Evolutionary conservation across 2,113 vertebrate genomes (phyloP), one percentile per base, ranked within the genome.

Genomic region (Varanus salvator): DNA sequence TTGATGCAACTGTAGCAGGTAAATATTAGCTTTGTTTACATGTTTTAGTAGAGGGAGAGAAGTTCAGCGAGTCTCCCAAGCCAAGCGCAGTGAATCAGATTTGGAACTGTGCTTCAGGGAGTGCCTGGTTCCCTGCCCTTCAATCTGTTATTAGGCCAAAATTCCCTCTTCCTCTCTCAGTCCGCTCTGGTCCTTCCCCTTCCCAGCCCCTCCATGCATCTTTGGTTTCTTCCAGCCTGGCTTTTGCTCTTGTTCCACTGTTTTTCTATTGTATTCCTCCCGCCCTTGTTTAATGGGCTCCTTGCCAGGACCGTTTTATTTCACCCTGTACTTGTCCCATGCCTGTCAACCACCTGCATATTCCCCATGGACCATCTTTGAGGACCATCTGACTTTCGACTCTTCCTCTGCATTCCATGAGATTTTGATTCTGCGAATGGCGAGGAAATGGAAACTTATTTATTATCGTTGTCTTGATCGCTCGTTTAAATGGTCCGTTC

Each of bases 1-100:
- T 94, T 93, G 92, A 94, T 95, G 92, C 86, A 80, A 91, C 75
- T 89, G 54, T 91, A 84, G 83, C 77, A 93, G 93, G 91, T 93
- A 92, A 93, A 91, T 74, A 80, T 80, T 25, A 66, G 15, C 57
- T 44, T 77, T 84, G 82, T 84, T 91, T 80, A 84, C 88, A 66
- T 34, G 66, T 15, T 77, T 81, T 93, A 89, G 93, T 93, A 91
- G 72, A 89, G 87, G 82, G 92, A 80, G n/a, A 0, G 66, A 93
- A 93, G 93, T 92, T 90, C 90, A 95, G 93, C 78, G 83, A 93
- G 69, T 91, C 92, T 90, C 88, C 92, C 0, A 8, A 0, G 0
- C 82, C 74, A 74, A 38, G 57, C 0, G 1, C 80, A n/a, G 74
- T 93, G 93, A 96, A 77, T 95, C 0, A 85, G 92, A 86, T 52